phyloP scores from a whole-genome alignment of 2,113 vertebrate genomes.

The Atlantisia rogersi region DNA sequence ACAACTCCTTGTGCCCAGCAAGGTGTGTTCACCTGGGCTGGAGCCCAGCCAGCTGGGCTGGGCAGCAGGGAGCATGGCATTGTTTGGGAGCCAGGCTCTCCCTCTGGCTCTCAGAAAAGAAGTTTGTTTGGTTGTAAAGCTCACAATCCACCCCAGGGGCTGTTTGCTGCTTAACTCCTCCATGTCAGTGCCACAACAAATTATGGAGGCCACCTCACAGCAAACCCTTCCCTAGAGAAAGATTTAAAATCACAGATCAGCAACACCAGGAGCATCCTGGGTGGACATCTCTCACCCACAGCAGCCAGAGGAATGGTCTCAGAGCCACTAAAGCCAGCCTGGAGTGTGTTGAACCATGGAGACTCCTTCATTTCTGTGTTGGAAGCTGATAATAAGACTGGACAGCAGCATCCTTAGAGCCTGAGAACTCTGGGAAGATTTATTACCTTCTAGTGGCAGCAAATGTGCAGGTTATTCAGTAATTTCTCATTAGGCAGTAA shows the following conservation, averaged over 20 bases:
- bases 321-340: background rate
- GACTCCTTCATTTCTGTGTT: background rate
- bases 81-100: background rate
- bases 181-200: background rate
- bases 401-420: fast-evolving
- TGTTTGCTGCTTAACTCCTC: background rate
- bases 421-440: background rate
- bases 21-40: background rate
- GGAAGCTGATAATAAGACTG: background rate
- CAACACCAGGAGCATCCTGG: fast-evolving
- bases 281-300: fast-evolving
- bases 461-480: background rate
- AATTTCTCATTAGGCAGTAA: background rate
- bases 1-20: background rate
- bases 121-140: background rate
- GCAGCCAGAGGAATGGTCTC: background rate
- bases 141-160: background rate
- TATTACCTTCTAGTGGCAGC: background rate
- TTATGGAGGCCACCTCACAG: background rate
- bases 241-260: background rate
- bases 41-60: background rate
- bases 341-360: background rate
- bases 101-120: background rate
- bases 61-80: background rate
- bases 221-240: fast-evolving